Base-by-base conservation (phyloP, 1,140 invertebrate genomes). In the Eulimnadia texana region DNA sequence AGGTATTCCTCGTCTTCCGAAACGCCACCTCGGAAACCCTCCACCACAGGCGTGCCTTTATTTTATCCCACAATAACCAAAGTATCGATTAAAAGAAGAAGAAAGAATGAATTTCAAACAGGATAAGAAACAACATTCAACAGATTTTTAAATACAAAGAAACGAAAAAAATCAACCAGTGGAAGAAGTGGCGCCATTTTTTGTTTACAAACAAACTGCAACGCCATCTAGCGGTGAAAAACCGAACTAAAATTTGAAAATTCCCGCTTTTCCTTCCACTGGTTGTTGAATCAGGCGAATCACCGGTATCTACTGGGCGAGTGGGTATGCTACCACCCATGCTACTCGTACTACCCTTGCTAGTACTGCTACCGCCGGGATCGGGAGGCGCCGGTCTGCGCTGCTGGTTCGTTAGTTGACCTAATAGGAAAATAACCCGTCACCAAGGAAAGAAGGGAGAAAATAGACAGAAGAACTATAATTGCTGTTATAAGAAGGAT, bases 1-100 rank as follows among this genome's bases (percentile, higher is more conserved):
- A 60, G 42, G 53, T 61, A 61, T 27, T 61, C 60, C 25, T 61
- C 60, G 29, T 61, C 60, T 42, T 61, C 60, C 25, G 19, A 27
- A 29, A 27, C 29, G 54, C 28, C 19, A 57, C 55, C 33, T 27
- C 28, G 25, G 27, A 20, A 20, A 33, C 27, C 55, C 55, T 9
- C 27, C 55, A 57, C 55, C 55, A 57, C 29, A 27, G 33, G 24
- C 22, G 55, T 33, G 55, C 55, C 55, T 57, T 57, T n/a, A 23
- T 2, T 23, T 23, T 52, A 3, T 3, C 51, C 13, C 13, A 3
- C 20, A 52, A 24, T 20, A n/a, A 23, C n/a, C n/a, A 52, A 52
- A 52, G 51, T 22, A 24, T 54, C 10, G 33, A 27, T 19, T 16
- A n/a, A 55, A 3, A 33, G 20, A n/a, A 57, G 33, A 20, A 33